These are phyloP conservation scores for Crotalus helleri DNA, from an alignment of 2,113 vertebrate genomes.

Conservation along the genomic window DNA sequence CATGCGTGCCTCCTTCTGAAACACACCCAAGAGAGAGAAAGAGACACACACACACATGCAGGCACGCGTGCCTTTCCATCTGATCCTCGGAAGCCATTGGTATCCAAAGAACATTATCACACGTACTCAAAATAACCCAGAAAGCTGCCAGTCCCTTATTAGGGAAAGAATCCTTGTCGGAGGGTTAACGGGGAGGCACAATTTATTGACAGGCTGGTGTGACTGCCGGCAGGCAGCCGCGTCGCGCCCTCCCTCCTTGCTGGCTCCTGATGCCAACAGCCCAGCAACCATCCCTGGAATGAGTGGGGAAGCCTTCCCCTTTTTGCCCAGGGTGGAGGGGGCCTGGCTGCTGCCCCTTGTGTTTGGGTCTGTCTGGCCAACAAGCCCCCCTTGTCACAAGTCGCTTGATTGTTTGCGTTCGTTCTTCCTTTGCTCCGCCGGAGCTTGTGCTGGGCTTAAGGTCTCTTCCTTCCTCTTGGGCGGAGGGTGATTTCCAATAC, in stretches of 20 bases:
- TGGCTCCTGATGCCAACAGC: conserved; percentile 17
- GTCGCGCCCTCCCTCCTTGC: conserved; percentile 53
- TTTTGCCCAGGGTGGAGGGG: conserved; percentile 41
- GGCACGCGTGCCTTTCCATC: conserved; percentile 49
- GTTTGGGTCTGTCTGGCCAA: conserved; percentile 22
- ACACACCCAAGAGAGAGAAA: too few species aligned
- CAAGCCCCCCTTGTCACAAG: not conserved
- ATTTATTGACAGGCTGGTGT: conserved; percentile 84
- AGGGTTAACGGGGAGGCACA: conserved; percentile 77
- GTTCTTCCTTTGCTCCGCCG: not conserved
- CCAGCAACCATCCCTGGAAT: conserved; percentile 27
- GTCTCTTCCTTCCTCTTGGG: not conserved
- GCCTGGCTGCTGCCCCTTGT: conserved; percentile 12
- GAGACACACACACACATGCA: too few species aligned
- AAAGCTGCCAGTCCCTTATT: conserved; percentile 92
- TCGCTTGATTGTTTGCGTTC: not conserved
- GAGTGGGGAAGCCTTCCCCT: conserved; percentile 41
- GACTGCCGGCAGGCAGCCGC: conserved; percentile 65
- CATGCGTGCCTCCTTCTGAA: not conserved
- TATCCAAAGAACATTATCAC: conserved; percentile 89
- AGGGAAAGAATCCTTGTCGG: conserved; percentile 84
- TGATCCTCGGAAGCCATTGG: conserved; percentile 64
- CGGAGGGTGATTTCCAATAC: not conserved
- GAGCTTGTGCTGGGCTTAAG: not conserved
- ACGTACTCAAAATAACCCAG: conserved; percentile 93